Conservation (phyloP, 2,113 vertebrate genomes). For the Syngnathoides biaculeatus region DNA sequence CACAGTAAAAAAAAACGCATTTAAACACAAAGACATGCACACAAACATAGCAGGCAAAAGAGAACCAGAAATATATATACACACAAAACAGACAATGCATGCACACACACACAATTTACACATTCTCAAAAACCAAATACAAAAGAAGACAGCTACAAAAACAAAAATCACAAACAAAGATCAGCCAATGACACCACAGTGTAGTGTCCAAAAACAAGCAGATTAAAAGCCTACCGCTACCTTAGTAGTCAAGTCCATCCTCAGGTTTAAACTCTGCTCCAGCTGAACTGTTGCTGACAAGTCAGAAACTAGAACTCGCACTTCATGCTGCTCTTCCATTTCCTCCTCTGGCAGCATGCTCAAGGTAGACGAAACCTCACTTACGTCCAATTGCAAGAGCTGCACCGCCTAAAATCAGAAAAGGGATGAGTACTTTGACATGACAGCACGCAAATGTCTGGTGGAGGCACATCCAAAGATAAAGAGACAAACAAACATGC, state of each 20-base stretch:
- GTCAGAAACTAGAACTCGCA: background rate
- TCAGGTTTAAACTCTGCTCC: constrained; percentile 1
- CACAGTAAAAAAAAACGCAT: too few relatives aligned
- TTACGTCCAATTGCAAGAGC: background rate
- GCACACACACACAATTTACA: background rate
- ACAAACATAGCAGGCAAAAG: too few relatives aligned
- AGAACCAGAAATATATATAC: too few relatives aligned
- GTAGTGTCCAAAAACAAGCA: background rate
- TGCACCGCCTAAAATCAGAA: background rate
- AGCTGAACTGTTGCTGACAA: background rate
- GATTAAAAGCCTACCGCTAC: constrained; percentile 12
- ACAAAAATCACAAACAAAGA: background rate
- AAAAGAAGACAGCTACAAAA: background rate
- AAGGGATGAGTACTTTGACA: constrained; percentile 9
- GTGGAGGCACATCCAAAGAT: background rate
- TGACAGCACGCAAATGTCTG: too few relatives aligned
- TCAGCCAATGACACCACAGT: background rate
- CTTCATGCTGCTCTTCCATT: background rate
- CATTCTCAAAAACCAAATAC: too few relatives aligned
- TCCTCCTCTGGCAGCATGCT: background rate
- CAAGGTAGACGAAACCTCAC: background rate
- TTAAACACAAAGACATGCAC: too few relatives aligned
- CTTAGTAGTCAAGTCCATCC: constrained; percentile 2
- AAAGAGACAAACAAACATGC: too few relatives aligned
- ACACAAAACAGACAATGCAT: too few relatives aligned